Evolutionary conservation across 1,140 invertebrate genomes (phyloP), one percentile per base, ranked within the genome.

Genomic region (Dreissena polymorpha): DNA sequence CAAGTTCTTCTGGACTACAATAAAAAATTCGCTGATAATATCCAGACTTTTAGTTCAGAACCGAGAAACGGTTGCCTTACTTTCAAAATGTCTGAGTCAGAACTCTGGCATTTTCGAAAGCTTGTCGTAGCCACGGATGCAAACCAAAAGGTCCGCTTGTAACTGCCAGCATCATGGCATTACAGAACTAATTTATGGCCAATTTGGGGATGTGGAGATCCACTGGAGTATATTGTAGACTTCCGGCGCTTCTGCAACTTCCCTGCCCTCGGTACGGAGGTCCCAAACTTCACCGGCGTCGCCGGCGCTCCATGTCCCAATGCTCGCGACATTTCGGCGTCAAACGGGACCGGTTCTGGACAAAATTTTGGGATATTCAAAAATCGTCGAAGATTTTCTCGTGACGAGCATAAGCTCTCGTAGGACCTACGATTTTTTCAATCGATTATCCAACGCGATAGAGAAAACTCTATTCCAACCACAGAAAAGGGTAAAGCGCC

Each of bases 171-270:
- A 18, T 73, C 13, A 23, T 81, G 13, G 69, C 78, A 0, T 23
- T 81, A 18, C 51, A 64, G 78, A 81, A 60, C 78, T 81, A 13
- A 51, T 81, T 8, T 81, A 73, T 73, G n/a, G 55, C 16, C 13
- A 63, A 5, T 65, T 39, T 12, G 25, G 16, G 0, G 13, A 23
- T 49, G 50, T 57, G 25, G n/a, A 60, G 25, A 27, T 81, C 78
- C 78, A 27, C 39, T 81, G 18, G 78, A 81, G 51, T 81, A 51
- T 53, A 81, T 81, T 68, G 16, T 51, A 10, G 78, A 81, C 53
- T 73, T 73, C 14, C 14, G 78, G 13, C 69, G 78, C 12, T 69
- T 64, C 39, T 51, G 60, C 51, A 49, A 71, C 10, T 63, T 68
- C 53, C 23, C 27, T 5, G 12, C 29, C 65, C 12, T 29, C 10